These are phyloP conservation scores for Polyommatus icarus DNA, from an alignment of 2,888 invertebrate species.

Conservation along the genomic window DNA sequence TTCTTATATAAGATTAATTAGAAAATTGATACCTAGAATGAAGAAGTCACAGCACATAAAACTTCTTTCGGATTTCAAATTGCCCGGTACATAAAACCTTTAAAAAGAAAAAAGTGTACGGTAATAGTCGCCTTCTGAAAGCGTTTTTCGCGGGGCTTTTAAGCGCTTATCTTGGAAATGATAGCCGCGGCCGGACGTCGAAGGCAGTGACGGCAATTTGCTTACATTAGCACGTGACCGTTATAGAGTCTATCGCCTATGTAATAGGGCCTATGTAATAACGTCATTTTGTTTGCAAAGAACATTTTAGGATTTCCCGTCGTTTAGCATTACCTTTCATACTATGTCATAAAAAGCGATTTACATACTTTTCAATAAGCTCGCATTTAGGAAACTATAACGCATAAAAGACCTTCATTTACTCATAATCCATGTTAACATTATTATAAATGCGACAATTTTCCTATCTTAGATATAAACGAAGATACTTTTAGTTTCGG, in stretches of 20 bases:
- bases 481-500: too few species aligned
- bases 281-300: constrained; percentile 9
- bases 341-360: background rate
- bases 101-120: constrained; percentile 61
- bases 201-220: constrained; percentile 78
- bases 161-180: constrained; percentile 80
- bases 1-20: background rate
- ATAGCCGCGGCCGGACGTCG: constrained; percentile 76
- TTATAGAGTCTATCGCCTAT: constrained; percentile 44
- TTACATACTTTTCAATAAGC: background rate
- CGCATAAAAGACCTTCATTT: background rate
- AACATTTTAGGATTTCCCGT: constrained; percentile 19
- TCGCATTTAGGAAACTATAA: background rate
- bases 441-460: background rate
- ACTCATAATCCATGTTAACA: background rate
- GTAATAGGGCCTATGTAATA: constrained; percentile 17
- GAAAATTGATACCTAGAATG: background rate
- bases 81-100: constrained; percentile 45
- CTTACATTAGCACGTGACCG: constrained; percentile 76
- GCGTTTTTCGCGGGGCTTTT: constrained; percentile 77
- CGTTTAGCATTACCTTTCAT: background rate
- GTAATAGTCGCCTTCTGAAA: constrained; percentile 73
- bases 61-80: background rate
- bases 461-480: too few species aligned
- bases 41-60: background rate